Evolutionary conservation across 2,797 vertebrate species (phyloP).

Genomic region (Peromyscus melanophrys): DNA sequence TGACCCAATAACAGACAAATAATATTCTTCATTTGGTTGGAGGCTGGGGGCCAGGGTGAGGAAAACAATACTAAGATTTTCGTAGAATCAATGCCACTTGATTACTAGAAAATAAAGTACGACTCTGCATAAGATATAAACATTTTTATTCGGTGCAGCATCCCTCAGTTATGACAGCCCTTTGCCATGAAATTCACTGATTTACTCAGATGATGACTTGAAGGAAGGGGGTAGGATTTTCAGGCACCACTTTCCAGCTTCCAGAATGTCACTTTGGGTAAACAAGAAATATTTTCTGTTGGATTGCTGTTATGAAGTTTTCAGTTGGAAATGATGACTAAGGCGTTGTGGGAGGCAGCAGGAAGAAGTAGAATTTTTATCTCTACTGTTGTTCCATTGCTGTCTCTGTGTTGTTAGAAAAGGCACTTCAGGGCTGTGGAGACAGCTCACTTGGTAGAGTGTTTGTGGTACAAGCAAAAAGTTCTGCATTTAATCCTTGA

Average conservation of each 20-base stretch:
- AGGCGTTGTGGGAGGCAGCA: not conserved
- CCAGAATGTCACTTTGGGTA: not conserved
- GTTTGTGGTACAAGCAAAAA: not conserved
- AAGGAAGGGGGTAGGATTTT: not conserved
- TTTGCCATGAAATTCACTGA: constrained; percentile 16
- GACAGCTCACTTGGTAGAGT: not conserved
- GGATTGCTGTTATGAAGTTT: not conserved
- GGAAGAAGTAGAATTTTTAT: not conserved
- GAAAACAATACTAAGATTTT: constrained; percentile 36
- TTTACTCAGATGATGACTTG: constrained; percentile 19
- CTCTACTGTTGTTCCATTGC: constrained; percentile 30
- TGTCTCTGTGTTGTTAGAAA: not conserved
- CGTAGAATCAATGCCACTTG: constrained; percentile 48
- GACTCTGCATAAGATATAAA: not conserved
- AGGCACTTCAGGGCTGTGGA: not conserved
- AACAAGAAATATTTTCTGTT: constrained; percentile 53
- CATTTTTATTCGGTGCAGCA: not conserved
- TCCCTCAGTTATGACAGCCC: not conserved
- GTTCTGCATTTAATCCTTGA: not conserved
- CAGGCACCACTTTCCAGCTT: not conserved
- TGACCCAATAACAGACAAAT: constrained; percentile 65
- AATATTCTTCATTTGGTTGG: constrained; percentile 54
- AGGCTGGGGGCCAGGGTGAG: not conserved
- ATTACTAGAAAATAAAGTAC: constrained; percentile 64
- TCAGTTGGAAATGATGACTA: constrained; percentile 59